A percentile compares a stretch with the other conserved stretches of the same genome.
Evolutionary conservation across 35 echinoderm and acorn worm genomes (phyloP).

Genomic region (Apostichopus californicus): DNA sequence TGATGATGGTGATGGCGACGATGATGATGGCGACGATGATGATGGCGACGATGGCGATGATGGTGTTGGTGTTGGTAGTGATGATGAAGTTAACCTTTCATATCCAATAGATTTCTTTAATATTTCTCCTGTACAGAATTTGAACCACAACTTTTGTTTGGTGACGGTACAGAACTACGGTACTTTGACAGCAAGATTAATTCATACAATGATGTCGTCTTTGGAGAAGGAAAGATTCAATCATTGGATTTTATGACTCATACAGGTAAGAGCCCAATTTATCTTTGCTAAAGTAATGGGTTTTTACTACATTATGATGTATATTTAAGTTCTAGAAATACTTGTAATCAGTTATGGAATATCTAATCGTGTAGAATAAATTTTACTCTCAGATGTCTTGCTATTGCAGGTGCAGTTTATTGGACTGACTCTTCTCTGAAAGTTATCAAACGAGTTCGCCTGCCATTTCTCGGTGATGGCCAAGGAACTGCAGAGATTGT

Average conservation of each 20-base stretch:
- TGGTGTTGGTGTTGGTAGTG: too few species aligned
- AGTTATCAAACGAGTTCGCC: constrained; percentile 61
- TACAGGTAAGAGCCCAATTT: constrained; percentile 12
- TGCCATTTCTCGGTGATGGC: constrained; percentile 10
- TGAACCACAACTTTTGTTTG: constrained; percentile 42
- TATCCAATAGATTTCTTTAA: too few species aligned
- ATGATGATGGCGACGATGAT: too few species aligned
- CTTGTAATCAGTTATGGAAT: too few species aligned
- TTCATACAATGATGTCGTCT: constrained; percentile 20
- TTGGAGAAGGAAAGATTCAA: constrained; percentile 54
- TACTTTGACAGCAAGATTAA: constrained; percentile 37
- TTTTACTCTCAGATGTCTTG: neutral
- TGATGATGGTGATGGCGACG: too few species aligned
- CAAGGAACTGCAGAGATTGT: constrained; percentile 35
- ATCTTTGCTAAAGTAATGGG: neutral
- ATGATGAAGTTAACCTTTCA: too few species aligned
- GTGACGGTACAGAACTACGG: constrained; percentile 57
- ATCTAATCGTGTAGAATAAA: neutral
- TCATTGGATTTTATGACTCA: constrained; percentile 46
- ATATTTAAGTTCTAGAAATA: too few species aligned
- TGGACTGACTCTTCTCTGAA: constrained; percentile 69
- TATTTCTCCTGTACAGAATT: constrained; percentile 12
- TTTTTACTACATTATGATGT: too few species aligned
- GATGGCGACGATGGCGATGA: too few species aligned
- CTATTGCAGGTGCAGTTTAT: constrained; percentile 65